Base-by-base conservation (phyloP, 2,113 vertebrate species). In the Lonchura striata region DNA sequence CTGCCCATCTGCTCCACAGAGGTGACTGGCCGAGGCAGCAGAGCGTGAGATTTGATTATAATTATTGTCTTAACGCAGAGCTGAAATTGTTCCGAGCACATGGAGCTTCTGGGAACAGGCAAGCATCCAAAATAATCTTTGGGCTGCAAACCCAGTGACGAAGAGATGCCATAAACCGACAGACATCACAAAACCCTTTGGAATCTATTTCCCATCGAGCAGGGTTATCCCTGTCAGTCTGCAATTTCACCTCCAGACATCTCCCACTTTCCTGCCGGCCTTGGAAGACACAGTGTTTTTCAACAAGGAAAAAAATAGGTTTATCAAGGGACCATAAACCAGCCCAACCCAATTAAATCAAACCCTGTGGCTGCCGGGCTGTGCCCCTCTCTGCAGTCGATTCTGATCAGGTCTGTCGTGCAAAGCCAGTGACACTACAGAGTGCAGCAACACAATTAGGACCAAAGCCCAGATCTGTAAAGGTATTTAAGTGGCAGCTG, bases 41-140 rank as follows among this genome's bases (percentile, higher is more conserved):
- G 76, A 92, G 95, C 82, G 1, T 94, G 95, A 97, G 95, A 95
- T 97, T 93, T 92, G 82, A 96, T 96, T 95, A 88, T 35, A 90
- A 95, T 93, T 95, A 94, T 88, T 94, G 91, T 94, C 92, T 93
- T 88, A 96, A 90, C 3, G 1, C 88, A 66, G 92, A 95, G 90
- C 86, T 95, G 92, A 94, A 95, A 97, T 83, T 86, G 94, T 90
- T 95, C 76, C 0, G 63, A 92, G 83, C 76, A 94, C 7, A 4
- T 27, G 9, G 91, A 94, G 84, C 95, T 95, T 95, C 94, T 96
- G 94, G 96, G 95, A 94, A 82, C 27, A 95, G 95, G 96, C 95
- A 96, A 46, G 50, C 94, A 66, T 95, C 96, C 96, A 97, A 97
- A 92, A 95, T n/a, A 79, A 97, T 89, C 91, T 95, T 68, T 94